phyloP scores from a whole-genome alignment of 2,113 vertebrate genomes.

The Agapornis roseicollis region DNA sequence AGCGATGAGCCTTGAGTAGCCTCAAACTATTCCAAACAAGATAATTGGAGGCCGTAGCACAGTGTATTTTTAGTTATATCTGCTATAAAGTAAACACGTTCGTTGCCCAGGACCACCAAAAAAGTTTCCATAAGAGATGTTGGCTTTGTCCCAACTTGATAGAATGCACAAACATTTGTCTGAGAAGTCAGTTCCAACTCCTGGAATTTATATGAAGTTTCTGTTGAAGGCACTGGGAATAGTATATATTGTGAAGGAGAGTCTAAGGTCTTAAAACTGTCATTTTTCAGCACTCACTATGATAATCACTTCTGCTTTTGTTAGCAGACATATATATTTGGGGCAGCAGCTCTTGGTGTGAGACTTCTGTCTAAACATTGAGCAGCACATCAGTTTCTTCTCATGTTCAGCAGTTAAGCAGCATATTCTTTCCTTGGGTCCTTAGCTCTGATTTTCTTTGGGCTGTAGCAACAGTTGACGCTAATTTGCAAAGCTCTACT shows the following conservation, averaged over 20 bases:
- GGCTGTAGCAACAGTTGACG: background rate
- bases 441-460: background rate
- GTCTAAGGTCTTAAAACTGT: conserved; percentile 34
- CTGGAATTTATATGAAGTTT: conserved; percentile 20
- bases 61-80: conserved; percentile 58
- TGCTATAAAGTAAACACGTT: conserved; percentile 56
- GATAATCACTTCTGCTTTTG: background rate
- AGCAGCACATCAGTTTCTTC: background rate
- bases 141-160: conserved; percentile 11
- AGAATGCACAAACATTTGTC: conserved; percentile 48
- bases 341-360: background rate
- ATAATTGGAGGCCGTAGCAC: conserved; percentile 30
- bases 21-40: conserved; percentile 34
- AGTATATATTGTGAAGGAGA: background rate
- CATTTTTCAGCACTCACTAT: background rate
- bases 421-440: background rate
- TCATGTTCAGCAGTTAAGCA: background rate
- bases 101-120: conserved; percentile 45
- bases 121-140: conserved; percentile 45
- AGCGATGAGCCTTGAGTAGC: background rate
- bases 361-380: background rate
- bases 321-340: background rate
- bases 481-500: background rate
- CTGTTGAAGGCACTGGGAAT: conserved; percentile 17
- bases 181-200: conserved; percentile 15